A percentile compares a stretch with the other conserved stretches of the same genome.
Evolutionary conservation across 2,113 vertebrate species (phyloP).

Genomic region (Tetrao urogallus): DNA sequence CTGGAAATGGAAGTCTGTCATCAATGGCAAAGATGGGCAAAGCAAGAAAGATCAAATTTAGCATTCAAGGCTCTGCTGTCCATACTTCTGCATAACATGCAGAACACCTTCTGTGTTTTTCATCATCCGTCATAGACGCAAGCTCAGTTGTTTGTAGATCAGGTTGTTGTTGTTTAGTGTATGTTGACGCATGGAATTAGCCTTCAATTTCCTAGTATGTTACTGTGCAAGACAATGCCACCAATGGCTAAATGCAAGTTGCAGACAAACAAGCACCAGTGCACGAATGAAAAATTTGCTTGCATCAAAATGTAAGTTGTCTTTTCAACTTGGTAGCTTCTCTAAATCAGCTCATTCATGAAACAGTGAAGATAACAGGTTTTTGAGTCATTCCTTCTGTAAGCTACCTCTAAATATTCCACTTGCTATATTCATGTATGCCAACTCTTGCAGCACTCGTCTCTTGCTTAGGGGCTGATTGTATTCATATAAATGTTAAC

Average conservation of each 20-base stretch:
- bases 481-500: too few species aligned
- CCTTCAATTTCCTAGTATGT: not conserved
- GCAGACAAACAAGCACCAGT: not conserved
- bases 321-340: not conserved
- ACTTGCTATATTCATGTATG: not conserved
- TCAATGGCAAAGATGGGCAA: accelerated
- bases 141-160: not conserved
- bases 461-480: too few species aligned
- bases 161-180: not conserved
- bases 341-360: not conserved
- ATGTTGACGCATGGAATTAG: not conserved
- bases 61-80: not conserved
- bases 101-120: not conserved
- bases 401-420: not conserved
- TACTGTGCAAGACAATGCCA: not conserved
- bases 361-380: not conserved
- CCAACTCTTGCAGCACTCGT: too few species aligned
- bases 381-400: not conserved
- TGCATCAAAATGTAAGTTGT: not conserved
- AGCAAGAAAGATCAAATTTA: not conserved
- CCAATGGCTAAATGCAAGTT: not conserved
- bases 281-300: not conserved
- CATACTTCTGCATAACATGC: accelerated
- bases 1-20: not conserved
- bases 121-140: not conserved